Percentiles rank a stretch among this genome's conserved stretches.
Conservation (phyloP, 2,888 invertebrate genomes). For the Agrypnus murinus region DNA sequence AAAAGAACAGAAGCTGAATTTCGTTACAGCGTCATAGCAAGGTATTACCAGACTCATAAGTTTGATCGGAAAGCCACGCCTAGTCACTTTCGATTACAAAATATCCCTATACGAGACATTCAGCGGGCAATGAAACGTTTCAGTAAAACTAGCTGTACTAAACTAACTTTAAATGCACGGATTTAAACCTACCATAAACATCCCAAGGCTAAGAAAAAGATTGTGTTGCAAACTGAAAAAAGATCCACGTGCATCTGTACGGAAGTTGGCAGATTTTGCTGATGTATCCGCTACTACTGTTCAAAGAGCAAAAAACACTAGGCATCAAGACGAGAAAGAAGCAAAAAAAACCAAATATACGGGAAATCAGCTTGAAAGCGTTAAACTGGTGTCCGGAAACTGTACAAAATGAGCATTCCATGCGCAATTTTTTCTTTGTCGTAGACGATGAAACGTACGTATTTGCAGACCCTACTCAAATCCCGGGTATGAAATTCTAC, state of each 20-base stretch:
- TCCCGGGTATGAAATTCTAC: background rate
- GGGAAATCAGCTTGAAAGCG: background rate
- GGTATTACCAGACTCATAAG: background rate
- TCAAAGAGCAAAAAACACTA: background rate
- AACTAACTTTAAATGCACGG: no score
- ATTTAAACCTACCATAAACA: no score
- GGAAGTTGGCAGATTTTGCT: background rate
- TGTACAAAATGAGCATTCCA: constrained; percentile 1
- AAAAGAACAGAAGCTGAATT: background rate
- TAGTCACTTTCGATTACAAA: background rate
- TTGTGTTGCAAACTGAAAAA: no score
- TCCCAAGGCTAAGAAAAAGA: no score
- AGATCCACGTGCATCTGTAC: no score
- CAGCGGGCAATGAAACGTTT: no score
- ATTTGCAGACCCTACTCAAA: no score
- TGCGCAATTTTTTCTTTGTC: constrained; percentile 1
- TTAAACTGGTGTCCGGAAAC: background rate
- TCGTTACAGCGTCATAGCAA: background rate
- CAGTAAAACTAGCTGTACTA: no score
- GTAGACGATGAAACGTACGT: no score
- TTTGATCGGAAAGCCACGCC: background rate
- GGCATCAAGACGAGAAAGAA: constrained; percentile 4
- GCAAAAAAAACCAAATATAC: background rate
- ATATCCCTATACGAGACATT: no score
- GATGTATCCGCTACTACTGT: background rate